Percentiles rank a stretch among this genome's conserved stretches.
Evolutionary conservation across 2,888 invertebrate genomes (phyloP).

Genomic region (Octonoba sinensis): DNA sequence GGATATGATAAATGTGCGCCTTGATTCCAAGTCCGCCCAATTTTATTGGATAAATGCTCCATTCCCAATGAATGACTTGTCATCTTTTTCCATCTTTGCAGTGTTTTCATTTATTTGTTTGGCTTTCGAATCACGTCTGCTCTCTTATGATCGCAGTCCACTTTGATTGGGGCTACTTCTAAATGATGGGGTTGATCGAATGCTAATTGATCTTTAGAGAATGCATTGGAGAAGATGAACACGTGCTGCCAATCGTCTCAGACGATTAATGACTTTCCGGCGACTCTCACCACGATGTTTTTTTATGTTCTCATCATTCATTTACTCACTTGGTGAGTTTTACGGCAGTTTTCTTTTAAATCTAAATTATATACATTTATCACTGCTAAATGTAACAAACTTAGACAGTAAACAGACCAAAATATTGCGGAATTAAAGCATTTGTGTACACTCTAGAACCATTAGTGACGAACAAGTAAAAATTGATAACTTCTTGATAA

Average conservation of each 20-base stretch:
- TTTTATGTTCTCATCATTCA: constrained; percentile 9
- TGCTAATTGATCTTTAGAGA: constrained; percentile 53
- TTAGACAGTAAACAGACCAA: no score
- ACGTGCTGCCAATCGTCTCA: constrained; percentile 40
- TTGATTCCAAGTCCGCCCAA: constrained; percentile 10
- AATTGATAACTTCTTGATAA: no score
- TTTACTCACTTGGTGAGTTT: constrained; percentile 30
- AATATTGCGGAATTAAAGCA: no score
- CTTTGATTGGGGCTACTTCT: constrained; percentile 16
- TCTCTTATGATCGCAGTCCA: constrained; percentile 19
- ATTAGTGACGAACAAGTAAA: no score
- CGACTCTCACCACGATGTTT: not conserved
- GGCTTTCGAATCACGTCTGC: constrained; percentile 43
- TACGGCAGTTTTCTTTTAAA: no score
- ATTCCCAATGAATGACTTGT: constrained; percentile 18
- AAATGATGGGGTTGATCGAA: constrained; percentile 58
- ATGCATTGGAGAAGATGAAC: constrained; percentile 43
- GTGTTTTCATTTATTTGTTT: constrained; percentile 48
- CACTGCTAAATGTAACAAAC: no score
- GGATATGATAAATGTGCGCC: constrained; percentile 23
- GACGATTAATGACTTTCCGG: constrained; percentile 44
- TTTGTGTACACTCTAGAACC: no score
- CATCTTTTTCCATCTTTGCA: constrained; percentile 16
- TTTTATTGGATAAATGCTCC: constrained; percentile 46
- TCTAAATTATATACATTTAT: no score